Percentiles rank a stretch among this genome's conserved stretches.
Evolutionary conservation across 2,797 vertebrate species (phyloP).

Genomic region (Hyperoplus immaculatus): DNA sequence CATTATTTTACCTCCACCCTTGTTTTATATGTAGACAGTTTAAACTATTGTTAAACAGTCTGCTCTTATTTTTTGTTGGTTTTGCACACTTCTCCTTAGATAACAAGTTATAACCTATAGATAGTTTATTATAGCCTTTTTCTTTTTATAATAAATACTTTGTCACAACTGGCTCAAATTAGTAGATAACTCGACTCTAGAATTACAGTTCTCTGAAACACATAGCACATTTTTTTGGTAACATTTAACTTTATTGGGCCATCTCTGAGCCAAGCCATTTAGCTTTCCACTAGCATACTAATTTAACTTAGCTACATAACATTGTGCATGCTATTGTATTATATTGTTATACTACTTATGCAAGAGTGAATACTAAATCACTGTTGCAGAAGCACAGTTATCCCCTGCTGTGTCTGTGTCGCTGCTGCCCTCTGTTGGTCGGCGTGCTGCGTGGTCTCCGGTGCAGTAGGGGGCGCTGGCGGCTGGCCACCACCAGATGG

Average conservation of each 20-base stretch:
- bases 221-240: not conserved
- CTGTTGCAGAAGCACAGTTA: not conserved
- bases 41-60: not conserved
- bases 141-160: no score
- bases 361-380: not conserved
- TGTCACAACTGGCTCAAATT: not conserved
- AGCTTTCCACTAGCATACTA: not conserved
- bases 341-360: not conserved
- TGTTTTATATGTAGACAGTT: not conserved
- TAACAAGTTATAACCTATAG: no score
- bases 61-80: not conserved
- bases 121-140: no score
- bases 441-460: not conserved
- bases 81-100: not conserved
- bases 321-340: not conserved
- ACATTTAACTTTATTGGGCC: not conserved
- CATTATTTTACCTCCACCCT: not conserved
- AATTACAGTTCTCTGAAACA: no score
- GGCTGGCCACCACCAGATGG: accelerated
- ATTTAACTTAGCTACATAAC: not conserved
- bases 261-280: not conserved
- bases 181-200: not conserved
- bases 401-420: not conserved
- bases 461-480: slow-evolving; percentile 64
- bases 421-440: slow-evolving; percentile 66